Evolutionary conservation across 2,888 invertebrate genomes (phyloP), one percentile per base, ranked within the genome.

Genomic region (Atherix ibis): DNA sequence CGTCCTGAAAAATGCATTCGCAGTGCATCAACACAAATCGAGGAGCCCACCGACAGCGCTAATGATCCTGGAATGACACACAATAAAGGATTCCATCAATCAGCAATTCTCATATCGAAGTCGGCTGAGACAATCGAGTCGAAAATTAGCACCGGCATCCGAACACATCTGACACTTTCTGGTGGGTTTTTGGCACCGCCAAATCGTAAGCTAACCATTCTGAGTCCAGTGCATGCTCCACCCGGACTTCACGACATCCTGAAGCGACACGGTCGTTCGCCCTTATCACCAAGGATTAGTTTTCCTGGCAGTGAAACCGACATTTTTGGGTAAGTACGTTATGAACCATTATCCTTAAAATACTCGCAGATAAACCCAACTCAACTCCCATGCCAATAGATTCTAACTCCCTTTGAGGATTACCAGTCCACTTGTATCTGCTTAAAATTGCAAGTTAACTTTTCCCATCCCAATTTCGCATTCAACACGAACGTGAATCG

Each of bases 211-310:
- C 68, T 85, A 33, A 83, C 81, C 26, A 85, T 85, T 38, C 62
- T 85, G 38, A 84, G 84, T 45, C 85, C 84, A 1, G 68, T 77
- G 50, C 75, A 76, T 38, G 62, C 67, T 4, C 66, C 70, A 41
- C 66, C 70, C 2, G 82, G 82, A 46, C 63, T 78, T 8, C 59
- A 60, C 35, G 61, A 61, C 27, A 49, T 59, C 48, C 44, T 61
- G 4, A 60, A 55, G 37, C 49, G 58, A 16, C 49, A 54, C 12
- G 61, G 61, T 3, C 48, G 60, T 13, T 60, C 60, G 16, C 61
- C 61, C 1, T 36, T 61, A 19, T 61, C 61, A 35, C 61, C 61
- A 9, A 50, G 58, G 22, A 58, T 61, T 41, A 58, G 54, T 39
- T 61, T 60, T 35, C 61, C 59, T 3, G 59, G 60, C 41, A 58